Percentiles rank a stretch among this genome's conserved stretches.
phyloP scores from a whole-genome alignment of 2,113 vertebrate species.

The Genyomyrus donnyi region DNA sequence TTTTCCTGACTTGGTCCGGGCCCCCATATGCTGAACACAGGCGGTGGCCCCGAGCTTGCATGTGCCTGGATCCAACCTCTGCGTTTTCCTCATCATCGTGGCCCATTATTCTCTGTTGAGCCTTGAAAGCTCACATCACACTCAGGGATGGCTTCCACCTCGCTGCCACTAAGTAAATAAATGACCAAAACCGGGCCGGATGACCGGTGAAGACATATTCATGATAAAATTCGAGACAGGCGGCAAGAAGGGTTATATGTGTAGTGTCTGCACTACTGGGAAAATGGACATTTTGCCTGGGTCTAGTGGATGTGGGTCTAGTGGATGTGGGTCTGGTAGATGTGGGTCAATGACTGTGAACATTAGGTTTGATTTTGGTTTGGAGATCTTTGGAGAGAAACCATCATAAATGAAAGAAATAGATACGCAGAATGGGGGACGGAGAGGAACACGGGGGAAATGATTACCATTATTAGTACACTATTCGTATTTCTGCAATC shows the following conservation, averaged over 20 bases:
- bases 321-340: not conserved
- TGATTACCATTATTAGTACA: not conserved
- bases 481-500: not conserved
- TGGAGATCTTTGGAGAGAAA: not conserved
- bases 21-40: not conserved
- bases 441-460: not conserved
- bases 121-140: slow-evolving; percentile 46
- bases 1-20: not conserved
- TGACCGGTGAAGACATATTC: slow-evolving; percentile 36
- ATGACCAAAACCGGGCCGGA: slow-evolving; percentile 39
- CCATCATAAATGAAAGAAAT: not conserved
- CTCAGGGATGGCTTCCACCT: not conserved
- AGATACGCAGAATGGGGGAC: not conserved
- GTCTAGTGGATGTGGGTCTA: not conserved
- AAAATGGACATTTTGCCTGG: not conserved
- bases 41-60: not conserved
- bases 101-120: slow-evolving; percentile 68
- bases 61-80: not conserved
- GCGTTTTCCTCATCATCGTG: slow-evolving; percentile 65
- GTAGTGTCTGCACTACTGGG: not conserved
- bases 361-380: not conserved
- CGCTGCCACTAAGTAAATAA: slow-evolving; percentile 30
- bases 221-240: not conserved
- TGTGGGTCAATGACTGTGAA: not conserved
- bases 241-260: not conserved